phyloP scores from a whole-genome alignment of 2,113 vertebrate genomes.

The Gasterosteus aculeatus region DNA sequence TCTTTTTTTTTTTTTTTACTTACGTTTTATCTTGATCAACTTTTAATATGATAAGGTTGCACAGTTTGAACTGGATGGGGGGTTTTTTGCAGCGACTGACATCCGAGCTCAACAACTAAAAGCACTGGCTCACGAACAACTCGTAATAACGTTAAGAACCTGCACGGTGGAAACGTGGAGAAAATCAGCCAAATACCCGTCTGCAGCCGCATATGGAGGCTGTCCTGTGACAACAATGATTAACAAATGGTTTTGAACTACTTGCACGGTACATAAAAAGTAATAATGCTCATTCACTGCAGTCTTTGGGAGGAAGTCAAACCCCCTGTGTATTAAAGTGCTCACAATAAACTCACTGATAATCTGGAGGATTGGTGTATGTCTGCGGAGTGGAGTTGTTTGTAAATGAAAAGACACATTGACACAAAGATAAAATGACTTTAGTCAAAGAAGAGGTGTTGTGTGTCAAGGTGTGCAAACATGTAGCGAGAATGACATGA shows the following conservation, averaged over 20 bases:
- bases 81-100: not conserved
- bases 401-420: conserved; percentile 5
- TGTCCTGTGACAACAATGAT: conserved; percentile 57
- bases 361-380: not conserved
- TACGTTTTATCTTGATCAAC: not conserved
- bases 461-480: conserved; percentile 25
- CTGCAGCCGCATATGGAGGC: conserved; percentile 38
- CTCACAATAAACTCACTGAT: conserved; percentile 18
- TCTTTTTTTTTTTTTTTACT: not conserved
- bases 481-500: not conserved
- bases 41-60: not conserved
- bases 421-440: conserved; percentile 1
- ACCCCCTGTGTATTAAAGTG: conserved; percentile 3
- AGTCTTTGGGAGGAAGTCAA: conserved; percentile 16
- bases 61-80: not conserved
- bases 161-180: conserved; percentile 27
- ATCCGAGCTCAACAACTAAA: not conserved
- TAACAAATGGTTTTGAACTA: conserved; percentile 50
- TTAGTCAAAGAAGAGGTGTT: conserved; percentile 16
- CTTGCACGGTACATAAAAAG: conserved; percentile 47
- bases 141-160: conserved; percentile 17
- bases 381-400: conserved; percentile 5
- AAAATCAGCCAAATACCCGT: conserved; percentile 50
- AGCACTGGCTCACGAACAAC: conserved; percentile 23
- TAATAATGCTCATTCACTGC: conserved; percentile 45